Evolutionary conservation across 2,113 vertebrate species (phyloP).

Genomic region (Oncorhynchus mykiss): DNA sequence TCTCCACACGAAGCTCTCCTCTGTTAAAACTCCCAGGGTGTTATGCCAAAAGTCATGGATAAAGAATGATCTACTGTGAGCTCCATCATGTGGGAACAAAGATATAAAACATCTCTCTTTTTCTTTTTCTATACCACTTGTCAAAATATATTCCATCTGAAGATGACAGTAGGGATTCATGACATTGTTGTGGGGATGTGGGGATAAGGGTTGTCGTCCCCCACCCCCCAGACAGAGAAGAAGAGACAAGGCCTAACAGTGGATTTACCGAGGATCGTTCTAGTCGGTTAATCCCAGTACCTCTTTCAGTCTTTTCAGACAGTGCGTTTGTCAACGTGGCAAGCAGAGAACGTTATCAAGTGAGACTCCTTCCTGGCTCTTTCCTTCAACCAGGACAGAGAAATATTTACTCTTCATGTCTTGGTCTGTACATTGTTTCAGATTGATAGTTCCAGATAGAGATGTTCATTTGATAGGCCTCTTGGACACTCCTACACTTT

Average conservation of each 20-base stretch:
- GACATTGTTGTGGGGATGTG: constrained; percentile 67
- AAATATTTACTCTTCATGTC: constrained; percentile 21
- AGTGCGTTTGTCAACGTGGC: constrained; percentile 37
- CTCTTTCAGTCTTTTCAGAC: constrained; percentile 59
- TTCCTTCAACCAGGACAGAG: constrained; percentile 3
- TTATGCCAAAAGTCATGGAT: constrained; percentile 72
- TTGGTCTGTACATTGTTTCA: constrained; percentile 8
- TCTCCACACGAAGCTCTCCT: not conserved
- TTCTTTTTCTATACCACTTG: constrained; percentile 39
- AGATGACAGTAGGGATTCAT: constrained; percentile 64
- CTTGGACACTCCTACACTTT: not conserved
- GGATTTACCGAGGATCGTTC: constrained; percentile 67
- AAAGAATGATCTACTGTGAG: constrained; percentile 72
- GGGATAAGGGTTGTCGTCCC: constrained; percentile 6
- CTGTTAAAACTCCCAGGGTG: constrained; percentile 36
- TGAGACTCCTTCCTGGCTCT: constrained; percentile 29
- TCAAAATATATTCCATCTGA: constrained; percentile 67
- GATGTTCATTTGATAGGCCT: not conserved
- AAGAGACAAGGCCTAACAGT: constrained; percentile 61
- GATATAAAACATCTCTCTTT: constrained; percentile 39
- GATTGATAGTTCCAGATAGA: not conserved
- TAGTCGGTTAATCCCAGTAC: constrained; percentile 66
- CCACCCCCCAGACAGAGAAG: constrained; percentile 38
- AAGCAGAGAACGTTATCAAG: constrained; percentile 29
- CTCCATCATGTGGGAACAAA: constrained; percentile 74